Percentiles rank a stretch among this genome's conserved stretches.
Conservation (phyloP, 2,888 invertebrate species). For the Cenopis cana region DNA sequence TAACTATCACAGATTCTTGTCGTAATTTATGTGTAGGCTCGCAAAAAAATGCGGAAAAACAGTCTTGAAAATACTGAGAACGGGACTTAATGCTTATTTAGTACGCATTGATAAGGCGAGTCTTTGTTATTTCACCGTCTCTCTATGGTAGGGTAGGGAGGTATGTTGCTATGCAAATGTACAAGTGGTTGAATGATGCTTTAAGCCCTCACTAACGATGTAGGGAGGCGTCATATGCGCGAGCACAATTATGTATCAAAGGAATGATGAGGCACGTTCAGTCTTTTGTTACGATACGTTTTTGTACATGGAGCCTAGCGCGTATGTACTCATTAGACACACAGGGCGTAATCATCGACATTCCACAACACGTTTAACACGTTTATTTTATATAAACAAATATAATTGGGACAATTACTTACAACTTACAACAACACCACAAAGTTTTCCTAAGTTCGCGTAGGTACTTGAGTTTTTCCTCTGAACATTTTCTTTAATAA, state of each 20-base stretch:
- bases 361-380: too few relatives aligned
- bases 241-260: constrained; percentile 35
- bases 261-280: constrained; percentile 32
- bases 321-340: neutral
- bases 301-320: constrained; percentile 3
- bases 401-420: neutral
- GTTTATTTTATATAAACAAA: too few relatives aligned
- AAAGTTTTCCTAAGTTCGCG: neutral
- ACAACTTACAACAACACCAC: too few relatives aligned
- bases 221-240: constrained; percentile 55
- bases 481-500: neutral
- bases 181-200: constrained; percentile 58
- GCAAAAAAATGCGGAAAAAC: constrained; percentile 19
- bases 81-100: constrained; percentile 37
- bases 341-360: neutral
- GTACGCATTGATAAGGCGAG: constrained; percentile 49
- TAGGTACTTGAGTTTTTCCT: neutral
- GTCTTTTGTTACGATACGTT: neutral
- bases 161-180: constrained; percentile 58
- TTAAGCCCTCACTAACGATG: constrained; percentile 62
- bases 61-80: constrained; percentile 37
- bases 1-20: constrained; percentile 10
- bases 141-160: constrained; percentile 39
- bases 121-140: constrained; percentile 43
- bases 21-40: constrained; percentile 28